Evolutionary conservation across 2,888 invertebrate species (phyloP), one percentile per base, ranked within the genome.

Genomic region (Silvanus unidentatus): DNA sequence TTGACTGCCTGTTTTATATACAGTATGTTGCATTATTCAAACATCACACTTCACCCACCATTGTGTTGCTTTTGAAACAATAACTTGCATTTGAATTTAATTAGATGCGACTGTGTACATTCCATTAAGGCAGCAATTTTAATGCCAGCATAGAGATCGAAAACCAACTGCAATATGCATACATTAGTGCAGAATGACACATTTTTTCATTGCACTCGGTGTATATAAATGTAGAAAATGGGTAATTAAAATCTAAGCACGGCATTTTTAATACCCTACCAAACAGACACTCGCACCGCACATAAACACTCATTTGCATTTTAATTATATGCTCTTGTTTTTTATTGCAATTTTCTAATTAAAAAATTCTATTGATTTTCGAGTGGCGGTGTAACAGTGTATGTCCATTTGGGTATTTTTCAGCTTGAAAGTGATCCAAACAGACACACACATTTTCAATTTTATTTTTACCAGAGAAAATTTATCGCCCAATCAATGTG

Each of bases 21-120:
- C 22, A 22, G 11, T 32, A 12, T 37, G 37, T 37, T 37, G 37
- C 37, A 37, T 37, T 37, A 37, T 37, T 37, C 37, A 37, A 37
- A 37, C 12, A 12, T 37, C 37, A 37, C 12, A 32, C 12, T n/a
- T 32, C 32, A 32, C 37, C 37, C 16, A 37, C 37, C 37, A 37
- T 37, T 37, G 37, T 37, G 3, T 37, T 9, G 5, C 6, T 12
- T 32, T 32, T 32, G 32, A n/a, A 32, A 32, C 12, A 32, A 32
- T 32, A 32, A 32, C 32, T 10, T 9, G 37, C 37, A 37, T 37
- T 37, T 15, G 37, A 16, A 37, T 37, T 37, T 37, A 37, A 37
- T 37, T 37, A 37, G 37, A 37, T 12, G n/a, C 11, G 11, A 32
- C n/a, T 3, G 5, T n/a, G 12, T 11, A 32, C 32, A 32, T 32